phyloP scores from a whole-genome alignment of 1,140 invertebrate genomes.

The Bilobella aurantiaca region DNA sequence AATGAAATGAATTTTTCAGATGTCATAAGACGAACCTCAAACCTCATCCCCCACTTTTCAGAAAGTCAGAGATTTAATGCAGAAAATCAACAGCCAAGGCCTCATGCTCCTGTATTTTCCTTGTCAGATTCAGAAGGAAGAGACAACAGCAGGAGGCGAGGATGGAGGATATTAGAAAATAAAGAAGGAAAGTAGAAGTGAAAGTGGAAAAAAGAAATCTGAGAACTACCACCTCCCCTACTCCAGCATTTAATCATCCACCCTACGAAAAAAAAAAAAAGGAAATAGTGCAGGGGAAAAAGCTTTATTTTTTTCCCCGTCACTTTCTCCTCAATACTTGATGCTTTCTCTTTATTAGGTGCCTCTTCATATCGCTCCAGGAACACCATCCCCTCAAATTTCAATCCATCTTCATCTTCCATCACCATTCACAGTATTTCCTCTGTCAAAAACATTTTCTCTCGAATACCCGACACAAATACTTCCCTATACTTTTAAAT shows the following conservation, averaged over 20 bases:
- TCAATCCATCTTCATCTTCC: no score
- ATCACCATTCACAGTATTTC: no score
- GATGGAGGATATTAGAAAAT: no score
- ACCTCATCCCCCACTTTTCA: background rate
- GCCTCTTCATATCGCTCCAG: background rate
- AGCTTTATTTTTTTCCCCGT: background rate
- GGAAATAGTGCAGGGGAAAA: background rate
- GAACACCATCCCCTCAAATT: no score
- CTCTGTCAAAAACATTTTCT: no score
- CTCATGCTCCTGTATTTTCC: background rate
- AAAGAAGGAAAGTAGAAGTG: no score
- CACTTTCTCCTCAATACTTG: background rate
- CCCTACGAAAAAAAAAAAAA: background rate
- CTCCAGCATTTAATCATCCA: background rate
- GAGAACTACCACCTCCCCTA: background rate
- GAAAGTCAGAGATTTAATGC: background rate
- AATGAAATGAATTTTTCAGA: background rate
- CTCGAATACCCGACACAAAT: no score
- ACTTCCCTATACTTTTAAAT: no score
- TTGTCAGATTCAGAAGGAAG: background rate
- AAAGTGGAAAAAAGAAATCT: background rate
- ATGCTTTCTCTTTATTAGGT: background rate
- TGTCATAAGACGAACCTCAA: background rate
- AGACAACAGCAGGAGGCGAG: no score
- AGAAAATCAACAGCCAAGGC: background rate